These are phyloP conservation scores for Microplitis mediator DNA, from an alignment of 1,140 invertebrate species.

Conservation along the genomic window DNA sequence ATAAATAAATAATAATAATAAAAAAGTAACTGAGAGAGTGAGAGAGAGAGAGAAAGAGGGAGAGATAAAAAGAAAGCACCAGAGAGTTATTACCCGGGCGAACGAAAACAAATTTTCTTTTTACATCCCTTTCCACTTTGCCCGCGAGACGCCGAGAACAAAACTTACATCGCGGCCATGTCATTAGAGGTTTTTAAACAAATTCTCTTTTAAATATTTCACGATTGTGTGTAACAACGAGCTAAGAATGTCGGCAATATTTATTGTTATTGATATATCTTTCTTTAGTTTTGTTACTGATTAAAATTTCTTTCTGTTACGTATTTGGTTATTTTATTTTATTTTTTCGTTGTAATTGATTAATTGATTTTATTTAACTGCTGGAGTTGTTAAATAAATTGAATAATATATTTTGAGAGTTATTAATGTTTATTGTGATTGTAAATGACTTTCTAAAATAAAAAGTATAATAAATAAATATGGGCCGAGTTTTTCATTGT, in stretches of 20 bases:
- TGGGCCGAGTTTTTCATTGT: too few species aligned
- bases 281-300: too few species aligned
- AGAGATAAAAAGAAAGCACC: neutral
- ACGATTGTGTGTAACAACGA: too few species aligned
- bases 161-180: neutral
- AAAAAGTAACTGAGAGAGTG: too few species aligned
- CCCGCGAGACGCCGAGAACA: neutral
- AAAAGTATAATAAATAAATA: too few species aligned
- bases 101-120: conserved; percentile 23
- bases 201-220: too few species aligned
- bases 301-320: too few species aligned
- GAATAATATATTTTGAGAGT: neutral
- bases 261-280: too few species aligned
- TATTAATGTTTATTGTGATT: conserved; percentile 2
- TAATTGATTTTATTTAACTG: neutral
- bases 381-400: conserved; percentile 4
- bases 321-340: neutral
- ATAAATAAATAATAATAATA: too few species aligned
- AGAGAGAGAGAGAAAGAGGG: neutral
- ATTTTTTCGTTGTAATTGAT: neutral
- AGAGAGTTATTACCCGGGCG: conserved; percentile 19
- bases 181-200: too few species aligned
- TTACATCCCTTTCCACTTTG: neutral
- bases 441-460: neutral
- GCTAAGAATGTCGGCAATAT: too few species aligned